A percentile compares a stretch with the other conserved stretches of the same genome.
These are phyloP conservation scores for Acanthopagrus latus DNA, from an alignment of 2,797 vertebrate species.

Conservation along the genomic window DNA sequence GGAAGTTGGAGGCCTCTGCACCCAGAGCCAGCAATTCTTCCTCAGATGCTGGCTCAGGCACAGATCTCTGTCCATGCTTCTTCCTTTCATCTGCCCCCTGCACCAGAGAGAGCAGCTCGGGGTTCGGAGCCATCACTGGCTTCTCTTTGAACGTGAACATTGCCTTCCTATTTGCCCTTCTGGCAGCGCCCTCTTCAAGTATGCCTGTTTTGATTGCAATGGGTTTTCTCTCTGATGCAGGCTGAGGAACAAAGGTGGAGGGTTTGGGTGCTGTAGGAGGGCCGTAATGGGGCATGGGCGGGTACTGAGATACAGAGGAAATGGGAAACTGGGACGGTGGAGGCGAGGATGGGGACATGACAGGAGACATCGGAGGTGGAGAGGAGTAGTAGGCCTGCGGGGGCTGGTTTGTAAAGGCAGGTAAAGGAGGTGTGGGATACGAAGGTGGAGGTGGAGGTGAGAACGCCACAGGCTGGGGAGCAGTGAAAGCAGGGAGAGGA, in stretches of 20 bases:
- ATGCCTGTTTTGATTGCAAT: constrained; percentile 88
- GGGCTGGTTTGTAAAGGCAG: constrained; percentile 78
- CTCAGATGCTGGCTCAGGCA: constrained; percentile 84
- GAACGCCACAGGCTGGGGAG: constrained; percentile 65
- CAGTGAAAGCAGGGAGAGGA: constrained; percentile 69
- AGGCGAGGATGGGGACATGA: constrained; percentile 56
- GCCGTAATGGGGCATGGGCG: constrained; percentile 86
- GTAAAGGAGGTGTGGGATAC: constrained; percentile 84
- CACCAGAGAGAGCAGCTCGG: constrained; percentile 94
- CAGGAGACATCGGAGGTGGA: constrained; percentile 70
- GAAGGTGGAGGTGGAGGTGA: constrained; percentile 85
- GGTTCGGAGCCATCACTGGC: constrained; percentile 92
- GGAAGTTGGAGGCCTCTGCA: constrained; percentile 96
- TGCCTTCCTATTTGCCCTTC: constrained; percentile 86
- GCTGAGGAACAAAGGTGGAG: constrained; percentile 75
- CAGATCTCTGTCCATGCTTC: constrained; percentile 87
- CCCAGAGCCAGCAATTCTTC: constrained; percentile 95
- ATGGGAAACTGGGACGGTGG: constrained; percentile 62
- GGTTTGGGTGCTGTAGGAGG: constrained; percentile 80
- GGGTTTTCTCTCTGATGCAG: constrained; percentile 66
- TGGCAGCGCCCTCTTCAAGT: constrained; percentile 89
- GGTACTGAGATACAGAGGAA: constrained; percentile 78
- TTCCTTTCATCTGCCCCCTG: constrained; percentile 92
- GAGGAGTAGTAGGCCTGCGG: constrained; percentile 66
- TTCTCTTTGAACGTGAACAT: constrained; percentile 99